Base-by-base conservation (phyloP, 2,113 vertebrate species). In the Callopanchax toddi region DNA sequence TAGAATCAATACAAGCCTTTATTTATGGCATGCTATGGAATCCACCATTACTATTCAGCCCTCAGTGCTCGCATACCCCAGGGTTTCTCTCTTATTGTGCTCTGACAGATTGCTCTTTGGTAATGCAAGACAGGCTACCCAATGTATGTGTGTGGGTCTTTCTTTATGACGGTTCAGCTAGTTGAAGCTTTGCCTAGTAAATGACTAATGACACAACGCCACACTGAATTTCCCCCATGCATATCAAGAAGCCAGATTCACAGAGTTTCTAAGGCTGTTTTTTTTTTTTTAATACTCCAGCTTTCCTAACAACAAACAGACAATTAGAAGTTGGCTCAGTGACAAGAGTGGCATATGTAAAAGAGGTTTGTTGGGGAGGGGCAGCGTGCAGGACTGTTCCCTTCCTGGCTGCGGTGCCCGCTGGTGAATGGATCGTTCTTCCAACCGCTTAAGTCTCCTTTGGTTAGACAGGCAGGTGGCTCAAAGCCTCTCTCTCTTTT, bases 381-480 rank as follows among this genome's bases (percentile, higher is more conserved):
- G 60, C 43, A 53, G 44, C 4, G 60, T 52, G 58, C 44, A 15
- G 43, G 8, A 11, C 42, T 44, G n/a, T 44, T 69, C 61, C 29
- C 2, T 44, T 69, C 60, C 60, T 61, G 66, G 61, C 12, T 68
- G 60, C 53, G 9, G 74, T 61, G 40, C 45, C 44, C 53, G 74
- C 65, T 43, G 55, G 52, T 84, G 72, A 91, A 89, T 79, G 81
- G 82, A 26, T 63, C 78, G 79, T 86, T 86, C 66, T 84, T 70
- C 51, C 66, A 77, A 60, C 77, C 83, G 65, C 65, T 75, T 83
- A 86, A 87, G 85, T 88, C 74, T 89, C 10, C 5, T 69, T 87
- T 82, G 77, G 70, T 74, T 62, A 66, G 70, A 72, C 50, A 69
- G 71, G 84, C 89, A 90, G 87, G 87, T 90, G 88, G 83, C 78